These are phyloP conservation scores for Amphipoea lucens DNA, from an alignment of 2,888 invertebrate genomes.

Conservation along the genomic window DNA sequence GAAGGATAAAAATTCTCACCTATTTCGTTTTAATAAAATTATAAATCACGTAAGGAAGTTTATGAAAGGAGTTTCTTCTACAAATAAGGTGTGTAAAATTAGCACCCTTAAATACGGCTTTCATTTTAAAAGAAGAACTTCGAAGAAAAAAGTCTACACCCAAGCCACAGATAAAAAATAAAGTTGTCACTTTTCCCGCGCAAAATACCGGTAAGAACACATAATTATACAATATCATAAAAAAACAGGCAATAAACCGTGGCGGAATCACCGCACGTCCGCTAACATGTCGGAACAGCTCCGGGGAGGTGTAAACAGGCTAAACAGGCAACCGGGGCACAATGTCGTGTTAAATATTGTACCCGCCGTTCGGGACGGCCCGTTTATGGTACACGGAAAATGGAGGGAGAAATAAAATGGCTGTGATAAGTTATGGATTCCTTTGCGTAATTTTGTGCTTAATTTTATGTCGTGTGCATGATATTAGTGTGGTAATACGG, in stretches of 20 bases:
- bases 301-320: conserved; percentile 61
- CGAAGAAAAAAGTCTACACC: neutral
- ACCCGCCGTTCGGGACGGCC: conserved; percentile 21
- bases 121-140: conserved; percentile 1
- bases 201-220: conserved; percentile 35
- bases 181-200: conserved; percentile 44
- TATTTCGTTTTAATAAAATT: conserved; percentile 30
- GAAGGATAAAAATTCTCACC: conserved; percentile 12
- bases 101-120: neutral
- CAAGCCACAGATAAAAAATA: conserved; percentile 33
- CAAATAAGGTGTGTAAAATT: conserved; percentile 14
- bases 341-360: conserved; percentile 58
- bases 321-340: conserved; percentile 49
- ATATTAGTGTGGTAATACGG: neutral
- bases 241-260: conserved; percentile 49
- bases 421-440: conserved; percentile 44
- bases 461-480: conserved; percentile 25
- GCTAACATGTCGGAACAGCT: conserved; percentile 54
- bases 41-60: conserved; percentile 21
- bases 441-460: conserved; percentile 25
- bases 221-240: conserved; percentile 37
- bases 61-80: conserved; percentile 14
- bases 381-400: conserved; percentile 53
- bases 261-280: conserved; percentile 41
- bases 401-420: conserved; percentile 45